These are phyloP conservation scores for Caenorhabditis inopinata DNA, from an alignment of 1,140 invertebrate species.

Conservation along the genomic window DNA sequence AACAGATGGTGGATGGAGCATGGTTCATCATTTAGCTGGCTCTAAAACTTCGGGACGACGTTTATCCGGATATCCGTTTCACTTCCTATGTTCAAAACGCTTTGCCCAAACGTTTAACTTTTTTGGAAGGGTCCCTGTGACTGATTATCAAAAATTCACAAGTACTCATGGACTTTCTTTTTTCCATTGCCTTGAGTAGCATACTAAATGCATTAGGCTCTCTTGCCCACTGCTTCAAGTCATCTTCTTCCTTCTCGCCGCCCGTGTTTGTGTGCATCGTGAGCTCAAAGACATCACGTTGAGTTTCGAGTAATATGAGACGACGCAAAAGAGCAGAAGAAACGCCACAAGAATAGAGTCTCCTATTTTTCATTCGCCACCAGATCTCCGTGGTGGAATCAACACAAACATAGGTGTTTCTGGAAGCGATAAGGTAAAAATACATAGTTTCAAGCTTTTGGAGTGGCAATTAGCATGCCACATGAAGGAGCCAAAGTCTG, in stretches of 20 bases:
- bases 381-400: neutral
- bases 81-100: too few relatives aligned
- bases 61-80: too few relatives aligned
- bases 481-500: neutral
- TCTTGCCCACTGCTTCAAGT: conserved; percentile 4
- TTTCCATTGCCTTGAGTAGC: neutral
- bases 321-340: conserved; percentile 22
- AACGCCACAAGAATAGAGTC: neutral
- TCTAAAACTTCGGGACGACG: too few relatives aligned
- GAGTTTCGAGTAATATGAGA: conserved; percentile 31
- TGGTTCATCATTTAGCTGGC: too few relatives aligned
- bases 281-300: conserved; percentile 26
- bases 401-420: conserved; percentile 3
- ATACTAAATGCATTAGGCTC: conserved; percentile 32
- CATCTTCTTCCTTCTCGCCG: neutral
- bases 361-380: neutral
- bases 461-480: too few relatives aligned
- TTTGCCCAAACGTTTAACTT: neutral
- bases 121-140: neutral
- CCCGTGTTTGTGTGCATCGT: neutral
- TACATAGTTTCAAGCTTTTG: too few relatives aligned
- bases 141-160: conserved; percentile 12
- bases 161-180: neutral
- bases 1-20: too few relatives aligned
- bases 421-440: too few relatives aligned